Percentiles rank a stretch among this genome's conserved stretches.
These are phyloP conservation scores for Siniperca chuatsi DNA, from an alignment of 2,113 vertebrate species.

Conservation along the genomic window DNA sequence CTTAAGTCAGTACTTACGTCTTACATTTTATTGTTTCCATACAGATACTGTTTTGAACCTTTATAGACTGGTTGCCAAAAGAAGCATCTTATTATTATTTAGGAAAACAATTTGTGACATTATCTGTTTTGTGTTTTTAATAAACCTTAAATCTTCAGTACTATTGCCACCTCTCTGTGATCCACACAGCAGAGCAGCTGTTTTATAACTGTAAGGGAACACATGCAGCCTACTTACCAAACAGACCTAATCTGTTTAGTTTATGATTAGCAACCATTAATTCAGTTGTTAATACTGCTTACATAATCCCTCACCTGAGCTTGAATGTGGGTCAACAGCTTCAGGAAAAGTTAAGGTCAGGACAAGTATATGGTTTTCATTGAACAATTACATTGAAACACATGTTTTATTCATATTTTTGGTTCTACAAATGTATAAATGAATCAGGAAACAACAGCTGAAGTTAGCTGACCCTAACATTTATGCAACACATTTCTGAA, in stretches of 20 bases:
- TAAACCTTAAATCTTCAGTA: background rate
- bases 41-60: background rate
- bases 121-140: background rate
- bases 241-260: constrained; percentile 61
- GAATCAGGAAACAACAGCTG: background rate
- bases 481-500: background rate
- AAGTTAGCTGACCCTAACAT: background rate
- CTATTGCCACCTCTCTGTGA: background rate
- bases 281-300: constrained; percentile 41
- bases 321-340: constrained; percentile 57
- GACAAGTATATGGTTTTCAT: background rate
- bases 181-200: constrained; percentile 12
- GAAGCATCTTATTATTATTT: background rate
- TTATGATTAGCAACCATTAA: constrained; percentile 59
- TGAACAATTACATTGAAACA: background rate
- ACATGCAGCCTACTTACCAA: constrained; percentile 20
- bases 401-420: background rate
- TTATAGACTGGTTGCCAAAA: background rate
- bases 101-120: background rate
- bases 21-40: background rate
- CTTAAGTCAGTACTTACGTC: constrained; percentile 37
- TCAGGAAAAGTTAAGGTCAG: constrained; percentile 26
- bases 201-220: constrained; percentile 34
- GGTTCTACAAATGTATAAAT: background rate
- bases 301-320: constrained; percentile 40